These are phyloP conservation scores for Beris chalybata DNA, from an alignment of 2,888 invertebrate species.

Conservation along the genomic window DNA sequence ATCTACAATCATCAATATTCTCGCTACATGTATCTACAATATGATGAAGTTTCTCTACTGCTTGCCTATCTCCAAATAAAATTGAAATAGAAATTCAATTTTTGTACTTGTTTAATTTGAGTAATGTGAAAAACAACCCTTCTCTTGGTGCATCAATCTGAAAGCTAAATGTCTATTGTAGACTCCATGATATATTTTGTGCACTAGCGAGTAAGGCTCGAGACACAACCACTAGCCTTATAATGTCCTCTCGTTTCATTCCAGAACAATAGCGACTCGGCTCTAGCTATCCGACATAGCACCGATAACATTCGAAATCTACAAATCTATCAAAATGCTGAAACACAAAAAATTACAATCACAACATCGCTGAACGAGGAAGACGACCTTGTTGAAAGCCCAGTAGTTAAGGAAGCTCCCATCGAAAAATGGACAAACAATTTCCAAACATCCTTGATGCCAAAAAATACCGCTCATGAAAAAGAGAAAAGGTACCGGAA, in stretches of 20 bases:
- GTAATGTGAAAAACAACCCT: too few species aligned
- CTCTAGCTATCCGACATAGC: slow-evolving; percentile 33
- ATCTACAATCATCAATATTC: too few species aligned
- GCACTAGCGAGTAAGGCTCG: too few species aligned
- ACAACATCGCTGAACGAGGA: slow-evolving; percentile 38
- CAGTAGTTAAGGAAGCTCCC: slow-evolving; percentile 25
- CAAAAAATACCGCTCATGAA: slow-evolving; percentile 20
- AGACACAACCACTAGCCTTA: too few species aligned
- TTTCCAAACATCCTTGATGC: slow-evolving; percentile 27
- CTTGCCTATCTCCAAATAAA: too few species aligned
- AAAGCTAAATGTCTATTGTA: too few species aligned
- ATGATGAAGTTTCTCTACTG: too few species aligned
- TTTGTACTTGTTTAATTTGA: too few species aligned
- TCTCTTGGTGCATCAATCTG: too few species aligned
- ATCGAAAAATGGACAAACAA: slow-evolving; percentile 33
- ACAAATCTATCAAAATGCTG: slow-evolving; percentile 36
- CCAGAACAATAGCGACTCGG: slow-evolving; percentile 34
- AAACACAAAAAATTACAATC: slow-evolving; percentile 36
- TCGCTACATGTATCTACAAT: too few species aligned
- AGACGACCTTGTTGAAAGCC: slow-evolving; percentile 39
- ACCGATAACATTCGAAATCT: slow-evolving; percentile 37
- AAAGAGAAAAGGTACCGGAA: slow-evolving; percentile 26
- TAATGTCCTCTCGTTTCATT: background rate
- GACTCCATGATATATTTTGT: too few species aligned
- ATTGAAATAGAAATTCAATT: too few species aligned